A percentile compares a stretch with the other conserved stretches of the same genome.
These are phyloP conservation scores for Colinus virginianus DNA, from an alignment of 2,113 vertebrate species.

Conservation along the genomic window DNA sequence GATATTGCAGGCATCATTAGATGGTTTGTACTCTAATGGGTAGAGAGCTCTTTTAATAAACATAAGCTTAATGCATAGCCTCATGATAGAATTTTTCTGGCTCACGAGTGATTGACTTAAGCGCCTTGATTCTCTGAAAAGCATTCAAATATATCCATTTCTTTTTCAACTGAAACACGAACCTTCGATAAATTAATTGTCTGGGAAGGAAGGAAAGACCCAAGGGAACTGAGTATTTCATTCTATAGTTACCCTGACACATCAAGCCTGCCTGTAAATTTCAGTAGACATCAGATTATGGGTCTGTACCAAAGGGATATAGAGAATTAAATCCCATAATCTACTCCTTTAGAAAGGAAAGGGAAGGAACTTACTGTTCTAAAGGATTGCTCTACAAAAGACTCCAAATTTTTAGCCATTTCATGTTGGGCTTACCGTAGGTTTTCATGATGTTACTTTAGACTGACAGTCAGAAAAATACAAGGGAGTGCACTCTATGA, in stretches of 20 bases:
- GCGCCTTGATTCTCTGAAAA: not conserved
- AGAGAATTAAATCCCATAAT: not conserved
- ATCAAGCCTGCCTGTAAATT: not conserved
- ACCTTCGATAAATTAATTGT: not conserved
- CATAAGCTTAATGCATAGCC: not conserved
- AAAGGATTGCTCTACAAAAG: not conserved
- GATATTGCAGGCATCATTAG: slow-evolving; percentile 33
- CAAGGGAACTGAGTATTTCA: not conserved
- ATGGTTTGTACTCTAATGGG: not conserved
- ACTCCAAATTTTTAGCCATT: not conserved
- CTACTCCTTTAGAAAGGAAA: not conserved
- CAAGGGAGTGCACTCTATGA: not conserved
- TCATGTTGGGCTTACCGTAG: not conserved
- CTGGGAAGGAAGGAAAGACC: not conserved
- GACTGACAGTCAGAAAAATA: not conserved
- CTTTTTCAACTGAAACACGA: slow-evolving; percentile 10
- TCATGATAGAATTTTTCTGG: not conserved
- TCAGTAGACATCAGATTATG: not conserved
- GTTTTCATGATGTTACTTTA: not conserved
- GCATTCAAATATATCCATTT: not conserved
- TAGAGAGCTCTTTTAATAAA: slow-evolving; percentile 10
- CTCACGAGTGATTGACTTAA: not conserved
- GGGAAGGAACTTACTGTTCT: not conserved
- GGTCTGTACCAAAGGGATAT: not conserved
- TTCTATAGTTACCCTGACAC: not conserved